Base-by-base conservation (phyloP, 2,113 vertebrate species). In the Glaucomys volans region DNA sequence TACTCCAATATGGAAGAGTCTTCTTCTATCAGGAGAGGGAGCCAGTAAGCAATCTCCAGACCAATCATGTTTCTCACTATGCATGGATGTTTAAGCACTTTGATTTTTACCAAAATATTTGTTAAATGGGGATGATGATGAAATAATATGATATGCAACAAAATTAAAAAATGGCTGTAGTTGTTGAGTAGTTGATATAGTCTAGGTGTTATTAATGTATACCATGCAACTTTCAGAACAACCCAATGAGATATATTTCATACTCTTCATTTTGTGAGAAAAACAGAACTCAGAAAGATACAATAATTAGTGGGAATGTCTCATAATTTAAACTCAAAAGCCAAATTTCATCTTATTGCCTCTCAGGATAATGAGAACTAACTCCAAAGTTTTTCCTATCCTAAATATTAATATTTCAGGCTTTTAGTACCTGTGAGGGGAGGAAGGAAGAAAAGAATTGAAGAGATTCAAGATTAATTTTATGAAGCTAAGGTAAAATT, bases 401-500 rank as follows among this genome's bases (percentile, higher is more conserved):
- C 20, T 64, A 0, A 8, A 42, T 54, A 22, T 81, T 72, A 67
- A 62, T 89, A 89, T 62, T 79, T 17, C 14, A 77, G 37, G n/a
- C 54, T 57, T 26, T 57, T 37, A 86, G 52, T 42, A 54, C 18
- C 32, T 5, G 32, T 11, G 24, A 18, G 64, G 0, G n/a, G 4
- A 84, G 1, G 2, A 8, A 86, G 17, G 44, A 52, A 35, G 32
- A 42, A 87, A 75, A 69, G 14, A 1, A 44, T 71, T 54, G 4
- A 47, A 54, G 10, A 69, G 12, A 95, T 57, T 90, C 74, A 84
- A 97, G 30, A 95, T 18, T 47, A 76, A 75, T 75, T 92, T 91
- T 80, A 97, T 79, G 44, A 95, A 94, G 95, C 37, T 92, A 54
- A 86, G 64, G 24, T 26, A 10, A 94, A 97, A 93, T 95, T 96